These are phyloP conservation scores for Rutpela maculata DNA, from an alignment of 2,888 invertebrate genomes.

Conservation along the genomic window DNA sequence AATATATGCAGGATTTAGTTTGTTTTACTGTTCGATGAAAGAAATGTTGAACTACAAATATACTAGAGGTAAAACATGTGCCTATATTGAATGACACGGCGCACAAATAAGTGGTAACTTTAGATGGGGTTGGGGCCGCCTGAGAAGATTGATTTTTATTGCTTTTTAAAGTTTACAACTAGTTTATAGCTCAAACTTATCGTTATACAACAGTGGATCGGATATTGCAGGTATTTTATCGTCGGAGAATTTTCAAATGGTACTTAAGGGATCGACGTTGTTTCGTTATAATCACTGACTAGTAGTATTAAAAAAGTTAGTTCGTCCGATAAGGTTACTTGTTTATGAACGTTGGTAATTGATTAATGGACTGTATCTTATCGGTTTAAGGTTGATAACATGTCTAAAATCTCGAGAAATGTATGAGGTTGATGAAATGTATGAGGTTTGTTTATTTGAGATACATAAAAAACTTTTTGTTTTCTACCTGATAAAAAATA, in stretches of 20 bases:
- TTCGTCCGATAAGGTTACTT: not conserved
- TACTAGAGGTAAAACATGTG: constrained; percentile 13
- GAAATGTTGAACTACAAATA: constrained; percentile 20
- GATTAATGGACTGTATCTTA: not conserved
- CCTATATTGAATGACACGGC: constrained; percentile 12
- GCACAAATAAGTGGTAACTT: constrained; percentile 25
- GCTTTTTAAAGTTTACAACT: constrained; percentile 33
- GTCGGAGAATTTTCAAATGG: not conserved
- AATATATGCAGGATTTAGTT: constrained; percentile 11
- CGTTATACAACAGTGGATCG: constrained; percentile 2
- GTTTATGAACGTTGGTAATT: not conserved
- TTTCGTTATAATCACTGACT: not conserved
- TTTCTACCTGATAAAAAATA: too few relatives aligned
- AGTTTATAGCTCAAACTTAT: constrained; percentile 27
- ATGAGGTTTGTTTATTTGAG: too few relatives aligned
- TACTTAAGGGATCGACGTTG: not conserved
- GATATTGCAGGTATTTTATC: constrained; percentile 26
- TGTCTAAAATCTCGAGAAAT: too few relatives aligned
- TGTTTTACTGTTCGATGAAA: not conserved
- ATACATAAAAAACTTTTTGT: too few relatives aligned
- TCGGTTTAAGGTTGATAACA: too few relatives aligned
- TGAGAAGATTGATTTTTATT: constrained; percentile 35
- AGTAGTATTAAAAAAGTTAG: not conserved
- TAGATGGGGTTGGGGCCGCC: constrained; percentile 27
- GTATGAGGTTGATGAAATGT: too few relatives aligned